A percentile compares a stretch with the other conserved stretches of the same genome.
Evolutionary conservation across 2,888 invertebrate species (phyloP).

Genomic region (Sarcophaga rosellei): DNA sequence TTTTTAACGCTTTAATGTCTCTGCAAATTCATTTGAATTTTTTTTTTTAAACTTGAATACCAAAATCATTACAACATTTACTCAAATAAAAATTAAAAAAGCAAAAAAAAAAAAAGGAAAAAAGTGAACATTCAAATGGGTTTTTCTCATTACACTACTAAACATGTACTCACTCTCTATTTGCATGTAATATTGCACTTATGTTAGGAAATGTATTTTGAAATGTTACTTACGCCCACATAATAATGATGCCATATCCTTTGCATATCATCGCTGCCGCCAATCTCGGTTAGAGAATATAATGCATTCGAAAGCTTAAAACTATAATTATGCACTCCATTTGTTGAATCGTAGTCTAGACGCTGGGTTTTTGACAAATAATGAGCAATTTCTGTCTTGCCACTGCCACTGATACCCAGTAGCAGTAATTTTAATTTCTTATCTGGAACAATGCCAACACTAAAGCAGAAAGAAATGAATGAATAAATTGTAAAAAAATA

Average conservation of each 20-base stretch:
- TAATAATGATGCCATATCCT: slow-evolving; percentile 79
- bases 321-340: slow-evolving; percentile 76
- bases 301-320: slow-evolving; percentile 49
- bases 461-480: slow-evolving; percentile 18
- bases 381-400: slow-evolving; percentile 78
- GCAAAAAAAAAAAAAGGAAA: too few relatives aligned
- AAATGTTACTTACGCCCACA: slow-evolving; percentile 69
- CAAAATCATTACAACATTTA: too few relatives aligned
- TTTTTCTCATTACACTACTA: too few relatives aligned
- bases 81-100: too few relatives aligned
- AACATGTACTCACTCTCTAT: too few relatives aligned
- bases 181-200: too few relatives aligned
- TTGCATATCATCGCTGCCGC: slow-evolving; percentile 78
- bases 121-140: too few relatives aligned
- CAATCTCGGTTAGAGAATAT: slow-evolving; percentile 77
- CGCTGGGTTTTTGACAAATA: slow-evolving; percentile 72
- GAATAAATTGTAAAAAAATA: slow-evolving; percentile 39
- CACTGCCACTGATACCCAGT: slow-evolving; percentile 75
- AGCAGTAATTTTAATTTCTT: slow-evolving; percentile 74
- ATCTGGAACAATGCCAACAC: slow-evolving; percentile 68
- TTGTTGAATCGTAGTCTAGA: slow-evolving; percentile 75
- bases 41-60: too few relatives aligned
- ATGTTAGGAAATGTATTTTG: too few relatives aligned
- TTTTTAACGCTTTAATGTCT: too few relatives aligned
- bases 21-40: too few relatives aligned